Conservation (phyloP, 1,140 invertebrate genomes). For the Ganaspis sp. region DNA sequence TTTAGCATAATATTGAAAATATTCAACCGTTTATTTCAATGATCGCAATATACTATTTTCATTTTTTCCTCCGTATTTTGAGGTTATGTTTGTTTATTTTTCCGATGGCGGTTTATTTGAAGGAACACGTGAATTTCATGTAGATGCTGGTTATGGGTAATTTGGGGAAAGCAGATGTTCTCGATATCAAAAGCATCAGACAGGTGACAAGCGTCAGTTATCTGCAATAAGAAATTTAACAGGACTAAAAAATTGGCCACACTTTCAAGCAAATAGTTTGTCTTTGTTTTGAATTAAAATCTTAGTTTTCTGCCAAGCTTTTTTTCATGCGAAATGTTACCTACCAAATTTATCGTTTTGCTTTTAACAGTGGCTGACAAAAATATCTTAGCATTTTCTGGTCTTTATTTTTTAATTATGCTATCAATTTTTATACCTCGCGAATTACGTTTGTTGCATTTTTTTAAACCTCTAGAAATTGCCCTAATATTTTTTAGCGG, state of each 20-base stretch:
- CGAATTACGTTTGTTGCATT: background rate
- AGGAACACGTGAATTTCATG: background rate
- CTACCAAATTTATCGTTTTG: background rate
- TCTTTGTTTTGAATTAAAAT: background rate
- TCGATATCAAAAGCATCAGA: background rate
- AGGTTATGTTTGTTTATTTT: constrained; percentile 2
- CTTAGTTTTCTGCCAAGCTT: background rate
- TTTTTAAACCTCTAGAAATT: background rate
- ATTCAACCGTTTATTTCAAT: too few relatives aligned
- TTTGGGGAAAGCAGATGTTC: constrained; percentile 6
- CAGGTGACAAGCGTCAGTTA: constrained; percentile 35
- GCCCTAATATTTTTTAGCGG: background rate
- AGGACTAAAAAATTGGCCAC: background rate
- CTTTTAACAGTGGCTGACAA: background rate
- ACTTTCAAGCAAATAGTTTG: background rate
- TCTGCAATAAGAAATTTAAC: constrained; percentile 3
- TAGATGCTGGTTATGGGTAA: background rate
- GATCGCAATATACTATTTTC: background rate
- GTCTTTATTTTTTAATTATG: background rate
- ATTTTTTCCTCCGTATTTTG: background rate
- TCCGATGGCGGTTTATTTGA: background rate
- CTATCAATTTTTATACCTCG: background rate
- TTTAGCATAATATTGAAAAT: too few relatives aligned
- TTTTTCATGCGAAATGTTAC: background rate
- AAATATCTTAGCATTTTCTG: background rate